Base-by-base conservation (phyloP, 2,113 vertebrate genomes). In the Hyaena hyaena region DNA sequence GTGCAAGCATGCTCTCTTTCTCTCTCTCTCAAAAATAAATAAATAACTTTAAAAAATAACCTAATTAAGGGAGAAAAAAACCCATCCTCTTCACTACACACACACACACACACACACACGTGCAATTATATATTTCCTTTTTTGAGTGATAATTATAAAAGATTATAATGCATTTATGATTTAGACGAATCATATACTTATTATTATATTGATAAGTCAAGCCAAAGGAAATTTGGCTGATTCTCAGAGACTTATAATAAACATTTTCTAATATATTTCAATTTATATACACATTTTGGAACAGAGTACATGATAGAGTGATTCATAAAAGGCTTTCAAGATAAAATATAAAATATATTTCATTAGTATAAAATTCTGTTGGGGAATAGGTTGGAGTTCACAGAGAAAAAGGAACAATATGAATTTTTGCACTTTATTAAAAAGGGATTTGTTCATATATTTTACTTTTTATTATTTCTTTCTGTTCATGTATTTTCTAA, bases 191-290 rank as follows among this genome's bases (percentile, higher is more conserved):
- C 81, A 1, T 74, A 6, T 87, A 55, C 55, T 87, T 48, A 92
- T 92, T 95, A 79, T 79, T 90, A 71, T 91, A 79, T 92, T 87
- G 55, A 28, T 86, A 87, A 95, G 11, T 92, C 66, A 74, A 88
- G 55, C 55, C 65, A 92, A 92, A 88, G 74, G 45, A 88, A 88
- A 74, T 74, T 66, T 74, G 92, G 24, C 21, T 55, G 39, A 87
- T n/a, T 66, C 76, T 92, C 71, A 79, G 23, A 94, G n/a, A 77
- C 23, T 95, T 77, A 74, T 65, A 92, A 80, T 92, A 63, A 92
- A 66, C 28, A 65, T 65, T 81, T 65, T 81, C 11, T 71, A 86
- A 28, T 87, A 28, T 50, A 95, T 80, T 84, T 90, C 24, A 55
- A 77, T 68, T 87, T 87, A 71, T 65, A 55, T 88, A 45, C n/a